Base-by-base conservation (phyloP, 2,888 invertebrate genomes). In the Tetragnatha montana region DNA sequence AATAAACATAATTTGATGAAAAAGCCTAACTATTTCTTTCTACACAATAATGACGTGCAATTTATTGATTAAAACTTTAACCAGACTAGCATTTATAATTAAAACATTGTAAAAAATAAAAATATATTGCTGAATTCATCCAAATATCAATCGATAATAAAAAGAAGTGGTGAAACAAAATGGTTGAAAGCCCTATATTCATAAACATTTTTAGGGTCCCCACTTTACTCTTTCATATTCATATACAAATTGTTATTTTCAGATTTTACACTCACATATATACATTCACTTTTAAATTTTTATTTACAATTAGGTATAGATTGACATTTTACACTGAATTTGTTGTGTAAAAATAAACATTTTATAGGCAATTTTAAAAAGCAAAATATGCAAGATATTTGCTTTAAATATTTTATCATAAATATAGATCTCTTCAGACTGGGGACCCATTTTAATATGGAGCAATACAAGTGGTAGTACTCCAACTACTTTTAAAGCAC, bases 401-500 rank as follows among this genome's bases (percentile, higher is more conserved):
- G 60, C 6, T 60, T 60, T 60, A 60, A 60, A 60, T 60, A 60
- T 17, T 17, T 60, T 60, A 60, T 60, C 17, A 60, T 17, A 60
- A 17, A 60, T 60, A 60, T 17, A 60, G 60, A 60, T 4, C 60
- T 60, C 60, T 60, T 17, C 4, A 60, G 60, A 60, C 60, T 60
- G 60, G 60, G 60, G 12, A 6, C 60, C 60, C 8, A 10, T 60
- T 60, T 60, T 60, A 60, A 10, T 60, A 8, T 8, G 4, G 60
- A 17, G 60, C 60, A 60, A 12, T 17, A 8, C 60, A 60, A 60
- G 60, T 60, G 60, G 60, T 71, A 82, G 82, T 60, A 74, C 22
- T 71, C 51, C 82, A 73, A 82, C 81, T 82, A 73, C 60, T 74
- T 60, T 35, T 47, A 73, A 35, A 82, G 50, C 50, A 82, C 22